Evolutionary conservation across 1,140 invertebrate species (phyloP).

Genomic region (Drosophila burlai): DNA sequence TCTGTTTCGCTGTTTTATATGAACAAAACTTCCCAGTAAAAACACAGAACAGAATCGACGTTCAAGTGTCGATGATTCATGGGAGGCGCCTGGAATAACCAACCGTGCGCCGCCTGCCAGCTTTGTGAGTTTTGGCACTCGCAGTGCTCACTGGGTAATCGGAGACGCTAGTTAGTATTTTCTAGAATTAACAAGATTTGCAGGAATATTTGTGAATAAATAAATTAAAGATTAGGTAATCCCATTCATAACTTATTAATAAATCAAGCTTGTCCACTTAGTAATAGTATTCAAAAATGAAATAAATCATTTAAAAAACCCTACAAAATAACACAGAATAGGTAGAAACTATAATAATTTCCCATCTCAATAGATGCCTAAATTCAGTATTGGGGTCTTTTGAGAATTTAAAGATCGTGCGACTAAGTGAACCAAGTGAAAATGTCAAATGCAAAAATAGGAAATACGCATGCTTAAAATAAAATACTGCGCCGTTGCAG

Average conservation of each 20-base stretch:
- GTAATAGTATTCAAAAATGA: background rate
- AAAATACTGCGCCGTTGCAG: conserved; percentile 16
- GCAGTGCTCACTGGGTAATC: conserved; percentile 24
- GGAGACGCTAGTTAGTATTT: conserved; percentile 10
- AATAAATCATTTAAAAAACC: background rate
- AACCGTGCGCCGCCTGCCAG: too few species aligned
- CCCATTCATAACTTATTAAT: too few species aligned
- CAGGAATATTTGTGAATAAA: background rate
- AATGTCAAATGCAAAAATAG: conserved; percentile 80
- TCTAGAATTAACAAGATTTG: background rate
- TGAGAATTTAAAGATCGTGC: conserved; percentile 4
- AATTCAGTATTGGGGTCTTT: conserved; percentile 34
- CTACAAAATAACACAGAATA: background rate
- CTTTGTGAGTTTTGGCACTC: conserved; percentile 5
- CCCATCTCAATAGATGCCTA: background rate
- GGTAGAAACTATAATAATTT: background rate
- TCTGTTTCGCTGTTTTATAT: conserved; percentile 61
- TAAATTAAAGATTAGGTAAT: background rate
- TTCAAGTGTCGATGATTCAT: conserved; percentile 52
- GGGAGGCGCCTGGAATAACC: conserved; percentile 30
- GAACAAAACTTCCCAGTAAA: conserved; percentile 52
- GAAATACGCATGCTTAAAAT: conserved; percentile 46
- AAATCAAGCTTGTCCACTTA: background rate
- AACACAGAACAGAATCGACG: conserved; percentile 13
- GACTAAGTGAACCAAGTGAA: conserved; percentile 18